Evolutionary conservation across 2,113 vertebrate genomes (phyloP).

Genomic region (Pseudorasbora parva): DNA sequence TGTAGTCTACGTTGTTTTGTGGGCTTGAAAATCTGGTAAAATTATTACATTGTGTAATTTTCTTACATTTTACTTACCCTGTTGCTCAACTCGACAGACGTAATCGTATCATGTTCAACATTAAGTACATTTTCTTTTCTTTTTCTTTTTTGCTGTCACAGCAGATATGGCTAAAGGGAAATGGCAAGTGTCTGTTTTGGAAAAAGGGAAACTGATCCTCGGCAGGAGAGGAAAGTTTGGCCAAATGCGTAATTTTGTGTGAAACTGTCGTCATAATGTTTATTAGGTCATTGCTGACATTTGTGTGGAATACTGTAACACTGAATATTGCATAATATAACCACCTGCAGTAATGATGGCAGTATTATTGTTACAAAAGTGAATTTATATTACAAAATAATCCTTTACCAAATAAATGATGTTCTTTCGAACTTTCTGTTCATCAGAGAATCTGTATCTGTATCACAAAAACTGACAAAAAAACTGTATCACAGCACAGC

Average conservation of each 20-base stretch:
- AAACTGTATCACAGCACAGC: neutral
- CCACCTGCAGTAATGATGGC: neutral
- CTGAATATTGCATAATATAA: neutral
- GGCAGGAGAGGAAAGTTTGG: neutral
- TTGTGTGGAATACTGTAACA: neutral
- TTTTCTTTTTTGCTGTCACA: neutral
- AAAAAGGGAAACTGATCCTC: neutral
- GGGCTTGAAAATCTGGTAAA: neutral
- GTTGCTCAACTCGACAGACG: neutral
- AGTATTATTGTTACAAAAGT: neutral
- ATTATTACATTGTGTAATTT: neutral
- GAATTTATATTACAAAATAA: neutral
- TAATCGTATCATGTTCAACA: neutral
- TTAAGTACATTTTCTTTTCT: neutral
- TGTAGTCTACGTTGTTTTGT: neutral
- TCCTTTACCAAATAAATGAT: neutral
- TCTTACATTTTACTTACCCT: neutral
- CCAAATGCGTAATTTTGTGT: neutral
- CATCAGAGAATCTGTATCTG: too few relatives aligned
- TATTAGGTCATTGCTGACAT: neutral
- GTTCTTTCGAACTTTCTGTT: too few relatives aligned
- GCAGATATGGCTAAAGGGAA: neutral
- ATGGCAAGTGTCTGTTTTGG: neutral
- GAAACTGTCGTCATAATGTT: neutral
- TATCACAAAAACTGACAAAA: too few relatives aligned